Evolutionary conservation across 2,797 vertebrate species (phyloP).

Genomic region (Xenopus petersii): DNA sequence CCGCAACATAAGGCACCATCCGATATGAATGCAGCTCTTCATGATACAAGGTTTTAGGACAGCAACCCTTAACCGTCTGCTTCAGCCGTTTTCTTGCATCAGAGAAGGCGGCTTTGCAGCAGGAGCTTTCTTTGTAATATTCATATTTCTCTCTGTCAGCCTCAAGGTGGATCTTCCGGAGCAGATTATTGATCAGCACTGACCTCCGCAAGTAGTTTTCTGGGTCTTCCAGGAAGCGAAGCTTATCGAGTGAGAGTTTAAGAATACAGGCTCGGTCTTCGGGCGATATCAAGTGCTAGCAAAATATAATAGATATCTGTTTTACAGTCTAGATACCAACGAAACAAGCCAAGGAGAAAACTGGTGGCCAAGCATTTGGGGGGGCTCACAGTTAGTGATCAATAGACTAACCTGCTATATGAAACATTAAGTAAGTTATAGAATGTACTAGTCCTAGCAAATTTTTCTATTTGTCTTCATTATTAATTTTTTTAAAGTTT

Average conservation of each 20-base stretch:
- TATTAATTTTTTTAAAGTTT: too few species aligned
- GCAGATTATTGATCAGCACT: slow-evolving; percentile 97
- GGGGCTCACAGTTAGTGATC: too few species aligned
- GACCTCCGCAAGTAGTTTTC: slow-evolving; percentile 91
- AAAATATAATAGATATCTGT: fast-evolving
- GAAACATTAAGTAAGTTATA: too few species aligned
- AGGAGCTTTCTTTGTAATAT: slow-evolving; percentile 68
- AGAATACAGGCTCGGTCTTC: slow-evolving; percentile 95
- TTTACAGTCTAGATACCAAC: too few species aligned
- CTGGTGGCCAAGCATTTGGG: too few species aligned
- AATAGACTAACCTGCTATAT: too few species aligned
- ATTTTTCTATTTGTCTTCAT: too few species aligned
- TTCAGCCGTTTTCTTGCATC: slow-evolving; percentile 84
- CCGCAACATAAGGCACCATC: slow-evolving; percentile 82
- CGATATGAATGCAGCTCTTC: slow-evolving; percentile 83
- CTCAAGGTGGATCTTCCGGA: slow-evolving; percentile 82
- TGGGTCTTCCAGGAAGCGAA: slow-evolving; percentile 92
- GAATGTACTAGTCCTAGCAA: too few species aligned
- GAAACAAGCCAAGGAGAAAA: too few species aligned
- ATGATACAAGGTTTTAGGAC: slow-evolving; percentile 78
- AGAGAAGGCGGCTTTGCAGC: slow-evolving; percentile 69
- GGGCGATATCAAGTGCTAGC: slow-evolving; percentile 88
- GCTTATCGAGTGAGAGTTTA: slow-evolving; percentile 93
- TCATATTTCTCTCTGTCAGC: slow-evolving; percentile 83
- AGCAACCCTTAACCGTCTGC: slow-evolving; percentile 86